These are phyloP conservation scores for Scleropages formosus DNA, from an alignment of 2,797 vertebrate species.

Conservation along the genomic window DNA sequence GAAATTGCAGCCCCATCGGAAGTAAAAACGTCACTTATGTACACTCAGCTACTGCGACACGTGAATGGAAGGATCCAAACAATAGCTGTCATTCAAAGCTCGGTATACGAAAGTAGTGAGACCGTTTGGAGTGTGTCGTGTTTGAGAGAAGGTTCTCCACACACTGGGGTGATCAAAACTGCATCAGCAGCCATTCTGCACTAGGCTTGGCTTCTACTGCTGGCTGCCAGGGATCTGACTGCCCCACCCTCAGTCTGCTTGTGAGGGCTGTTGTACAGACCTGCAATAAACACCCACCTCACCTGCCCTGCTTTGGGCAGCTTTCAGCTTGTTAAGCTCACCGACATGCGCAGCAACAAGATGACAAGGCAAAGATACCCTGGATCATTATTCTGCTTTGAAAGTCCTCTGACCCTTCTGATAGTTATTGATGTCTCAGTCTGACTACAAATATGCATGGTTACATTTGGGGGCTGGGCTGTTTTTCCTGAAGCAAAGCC, in stretches of 20 bases:
- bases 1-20: background rate
- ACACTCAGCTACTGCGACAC: background rate
- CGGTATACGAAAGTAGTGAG: background rate
- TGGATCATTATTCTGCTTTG: too few species aligned
- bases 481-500: background rate
- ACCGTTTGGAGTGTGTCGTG: too few species aligned
- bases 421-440: background rate
- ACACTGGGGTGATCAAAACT: background rate
- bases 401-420: too few species aligned
- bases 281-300: conserved; percentile 16
- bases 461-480: background rate
- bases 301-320: conserved; percentile 2
- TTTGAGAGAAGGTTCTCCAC: background rate
- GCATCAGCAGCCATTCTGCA: background rate
- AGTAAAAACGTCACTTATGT: background rate
- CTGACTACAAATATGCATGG: background rate
- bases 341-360: background rate
- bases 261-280: background rate
- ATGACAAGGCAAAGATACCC: background rate
- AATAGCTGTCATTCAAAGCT: background rate
- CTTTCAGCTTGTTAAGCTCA: background rate
- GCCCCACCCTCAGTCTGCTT: conserved; percentile 11
- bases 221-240: background rate
- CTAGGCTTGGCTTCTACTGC: background rate
- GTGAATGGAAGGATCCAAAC: background rate